Base-by-base conservation (phyloP, 2,888 invertebrate genomes). In the Watsonalla cultraria region DNA sequence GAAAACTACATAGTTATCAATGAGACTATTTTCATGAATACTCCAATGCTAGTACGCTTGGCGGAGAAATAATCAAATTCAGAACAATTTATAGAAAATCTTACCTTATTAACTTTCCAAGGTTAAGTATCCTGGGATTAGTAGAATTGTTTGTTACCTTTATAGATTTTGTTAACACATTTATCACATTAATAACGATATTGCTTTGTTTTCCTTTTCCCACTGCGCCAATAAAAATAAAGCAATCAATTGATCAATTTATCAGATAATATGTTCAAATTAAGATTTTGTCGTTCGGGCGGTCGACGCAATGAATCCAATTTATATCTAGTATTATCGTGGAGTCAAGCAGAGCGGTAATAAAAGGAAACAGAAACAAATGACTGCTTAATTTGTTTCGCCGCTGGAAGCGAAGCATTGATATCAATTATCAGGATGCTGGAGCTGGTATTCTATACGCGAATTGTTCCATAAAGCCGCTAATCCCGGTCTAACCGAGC, bases 391-490 rank as follows among this genome's bases (percentile, higher is more conserved):
- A 84, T 84, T 80, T 76, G 70, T 73, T 76, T 79, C 73, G 64
- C 78, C 65, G 70, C 70, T 76, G 80, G 79, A 78, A 74, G 74
- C 70, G 68, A 73, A 72, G 76, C 85, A 84, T 87, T 86, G 87
- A 84, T 88, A 89, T 86, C 86, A 90, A 88, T 89, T 87, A 87
- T 86, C 79, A 82, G 80, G 76, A 77, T 79, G 77, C 78, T 66
- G 67, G 70, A 70, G 77, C 75, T 74, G 70, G 70, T 74, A 76
- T 76, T 78, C 73, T 76, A 77, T 78, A 78, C 76, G 76, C 75
- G 80, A 84, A 84, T 82, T 83, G 86, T 86, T 78, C 82, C 80
- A 86, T 86, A 88, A 84, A 88, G 83, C 83, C 81, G 82, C 87
- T 90, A 89, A 90, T 89, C 87, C 86, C 69, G 74, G 69, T 72